These are phyloP conservation scores for Dasypus novemcinctus DNA, from an alignment of 2,113 vertebrate genomes.

Conservation along the genomic window DNA sequence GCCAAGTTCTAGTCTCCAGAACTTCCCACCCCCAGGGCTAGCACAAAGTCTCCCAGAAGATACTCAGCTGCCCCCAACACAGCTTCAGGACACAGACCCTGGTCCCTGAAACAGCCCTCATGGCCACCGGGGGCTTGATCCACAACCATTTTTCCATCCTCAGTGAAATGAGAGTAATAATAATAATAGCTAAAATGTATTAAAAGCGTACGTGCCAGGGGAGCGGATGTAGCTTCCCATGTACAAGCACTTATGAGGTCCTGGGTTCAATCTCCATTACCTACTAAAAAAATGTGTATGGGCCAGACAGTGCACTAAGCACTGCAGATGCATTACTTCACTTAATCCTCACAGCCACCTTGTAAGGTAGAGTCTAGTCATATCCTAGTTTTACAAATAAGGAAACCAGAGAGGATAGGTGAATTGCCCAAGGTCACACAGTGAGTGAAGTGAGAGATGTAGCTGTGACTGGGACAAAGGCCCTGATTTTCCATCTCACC, in stretches of 20 bases:
- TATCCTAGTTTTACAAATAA: constrained; percentile 2
- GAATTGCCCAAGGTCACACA: background rate
- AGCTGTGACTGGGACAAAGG: background rate
- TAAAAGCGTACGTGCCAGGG: too few species aligned
- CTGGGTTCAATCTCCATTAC: too few species aligned
- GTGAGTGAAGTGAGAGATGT: background rate
- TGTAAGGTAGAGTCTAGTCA: background rate
- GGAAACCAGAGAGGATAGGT: background rate
- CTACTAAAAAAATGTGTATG: too few species aligned
- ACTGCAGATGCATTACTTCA: background rate
- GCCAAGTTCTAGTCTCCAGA: background rate
- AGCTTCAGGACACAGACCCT: background rate
- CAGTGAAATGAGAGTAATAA: too few species aligned
- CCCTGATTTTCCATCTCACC: background rate
- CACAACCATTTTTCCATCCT: too few species aligned
- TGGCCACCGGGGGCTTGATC: background rate
- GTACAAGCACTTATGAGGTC: too few species aligned
- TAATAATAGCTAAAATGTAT: too few species aligned
- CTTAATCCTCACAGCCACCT: background rate
- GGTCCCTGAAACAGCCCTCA: background rate
- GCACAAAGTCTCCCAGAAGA: background rate
- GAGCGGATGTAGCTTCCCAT: too few species aligned
- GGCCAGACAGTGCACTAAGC: background rate
- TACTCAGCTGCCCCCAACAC: background rate
- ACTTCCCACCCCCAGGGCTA: background rate